Percentiles rank a stretch among this genome's conserved stretches.
phyloP scores from a whole-genome alignment of 2,888 invertebrate species.

The Andrena praecox region DNA sequence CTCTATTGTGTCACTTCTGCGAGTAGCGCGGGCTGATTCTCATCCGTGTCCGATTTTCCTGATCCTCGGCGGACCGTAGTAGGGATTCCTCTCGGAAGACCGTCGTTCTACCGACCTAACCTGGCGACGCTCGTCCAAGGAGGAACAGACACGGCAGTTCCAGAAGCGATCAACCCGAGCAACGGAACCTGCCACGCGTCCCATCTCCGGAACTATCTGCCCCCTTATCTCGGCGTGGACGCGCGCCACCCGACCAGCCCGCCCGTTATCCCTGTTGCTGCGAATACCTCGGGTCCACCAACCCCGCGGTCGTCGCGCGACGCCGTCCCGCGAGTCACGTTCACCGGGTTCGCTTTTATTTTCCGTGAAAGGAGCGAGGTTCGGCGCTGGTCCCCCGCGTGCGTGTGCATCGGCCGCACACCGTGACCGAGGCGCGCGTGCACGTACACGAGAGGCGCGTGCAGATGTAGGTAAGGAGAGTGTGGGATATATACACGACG shows the following conservation, averaged over 20 bases:
- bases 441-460: slow-evolving; percentile 17
- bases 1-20: slow-evolving; percentile 18
- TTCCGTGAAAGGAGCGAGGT: slow-evolving; percentile 68
- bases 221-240: no score
- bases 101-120: no score
- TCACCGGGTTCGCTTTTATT: slow-evolving; percentile 72
- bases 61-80: no score
- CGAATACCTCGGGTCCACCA: slow-evolving; percentile 26
- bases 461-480: slow-evolving; percentile 69
- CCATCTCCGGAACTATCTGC: neutral
- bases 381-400: slow-evolving; percentile 23
- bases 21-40: slow-evolving; percentile 2
- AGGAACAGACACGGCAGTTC: no score
- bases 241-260: neutral
- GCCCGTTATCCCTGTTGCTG: slow-evolving; percentile 4
- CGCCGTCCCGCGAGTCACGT: slow-evolving; percentile 45
- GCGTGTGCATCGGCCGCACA: slow-evolving; percentile 54
- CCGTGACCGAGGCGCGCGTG: slow-evolving; percentile 64
- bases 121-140: no score
- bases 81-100: no score
- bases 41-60: no score
- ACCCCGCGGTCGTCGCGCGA: neutral
- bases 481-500: slow-evolving; percentile 74
- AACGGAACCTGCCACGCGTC: neutral
- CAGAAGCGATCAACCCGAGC: no score